Conservation (phyloP, 2,888 invertebrate genomes). For the Megalurothrips usitatus region DNA sequence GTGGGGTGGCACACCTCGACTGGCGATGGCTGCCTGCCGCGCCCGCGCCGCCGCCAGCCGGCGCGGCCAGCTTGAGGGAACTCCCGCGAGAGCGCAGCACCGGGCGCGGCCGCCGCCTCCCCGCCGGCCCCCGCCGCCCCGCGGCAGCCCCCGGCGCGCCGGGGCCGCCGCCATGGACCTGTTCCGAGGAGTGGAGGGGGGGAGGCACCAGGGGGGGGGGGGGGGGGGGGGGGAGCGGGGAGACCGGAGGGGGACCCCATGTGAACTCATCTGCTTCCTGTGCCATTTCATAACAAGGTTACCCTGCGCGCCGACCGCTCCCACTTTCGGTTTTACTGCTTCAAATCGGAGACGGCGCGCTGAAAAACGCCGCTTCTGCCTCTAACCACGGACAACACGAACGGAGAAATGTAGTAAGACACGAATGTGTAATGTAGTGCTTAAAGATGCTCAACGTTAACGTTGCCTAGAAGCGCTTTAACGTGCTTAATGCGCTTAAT, state of each 20-base stretch:
- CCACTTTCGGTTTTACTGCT: too few relatives aligned
- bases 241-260: neutral
- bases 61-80: neutral
- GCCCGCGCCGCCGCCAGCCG: neutral
- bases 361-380: too few relatives aligned
- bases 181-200: neutral
- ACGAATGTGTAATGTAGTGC: too few relatives aligned
- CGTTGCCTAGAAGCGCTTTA: too few relatives aligned
- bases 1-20: neutral
- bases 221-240: neutral
- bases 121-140: neutral
- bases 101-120: neutral
- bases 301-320: neutral
- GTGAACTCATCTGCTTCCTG: conserved; percentile 22
- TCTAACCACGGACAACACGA: too few relatives aligned
- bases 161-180: neutral
- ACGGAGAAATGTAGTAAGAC: too few relatives aligned
- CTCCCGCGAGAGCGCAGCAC: conserved; percentile 19
- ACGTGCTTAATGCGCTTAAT: too few relatives aligned
- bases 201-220: neutral
- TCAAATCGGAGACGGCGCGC: too few relatives aligned
- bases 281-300: conserved; percentile 23
- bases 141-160: neutral
- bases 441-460: too few relatives aligned
- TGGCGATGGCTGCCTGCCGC: neutral